A percentile compares a stretch with the other conserved stretches of the same genome.
Conservation (phyloP, 2,888 invertebrate genomes). For the Trachelus stipa region DNA sequence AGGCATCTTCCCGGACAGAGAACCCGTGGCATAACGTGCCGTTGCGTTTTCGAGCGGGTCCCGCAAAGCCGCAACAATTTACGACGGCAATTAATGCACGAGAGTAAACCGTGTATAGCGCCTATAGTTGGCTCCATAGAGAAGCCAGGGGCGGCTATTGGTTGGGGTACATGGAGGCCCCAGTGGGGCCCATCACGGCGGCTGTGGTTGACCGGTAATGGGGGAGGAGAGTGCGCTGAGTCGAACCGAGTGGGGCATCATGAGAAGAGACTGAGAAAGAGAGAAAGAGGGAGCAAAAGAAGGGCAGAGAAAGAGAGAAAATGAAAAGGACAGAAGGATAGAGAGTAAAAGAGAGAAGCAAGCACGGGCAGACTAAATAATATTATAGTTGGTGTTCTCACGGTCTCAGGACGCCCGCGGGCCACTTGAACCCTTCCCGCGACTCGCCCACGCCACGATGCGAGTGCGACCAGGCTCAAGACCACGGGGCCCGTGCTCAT, state of each 20-base stretch:
- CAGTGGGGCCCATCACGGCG: neutral
- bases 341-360: slow-evolving; percentile 38
- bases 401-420: slow-evolving; percentile 67
- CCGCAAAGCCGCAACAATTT: slow-evolving; percentile 64
- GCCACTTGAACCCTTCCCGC: slow-evolving; percentile 59
- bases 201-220: neutral
- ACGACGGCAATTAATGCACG: slow-evolving; percentile 66
- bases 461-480: slow-evolving; percentile 38
- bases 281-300: slow-evolving; percentile 22
- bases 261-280: slow-evolving; percentile 20
- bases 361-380: slow-evolving; percentile 64
- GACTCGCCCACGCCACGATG: slow-evolving; percentile 58
- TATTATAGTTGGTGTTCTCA: slow-evolving; percentile 68
- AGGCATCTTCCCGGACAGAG: neutral
- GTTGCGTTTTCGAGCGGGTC: slow-evolving; percentile 35
- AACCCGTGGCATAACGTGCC: slow-evolving; percentile 21
- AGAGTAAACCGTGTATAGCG: slow-evolving; percentile 60
- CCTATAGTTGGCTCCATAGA: slow-evolving; percentile 28
- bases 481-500: slow-evolving; percentile 28
- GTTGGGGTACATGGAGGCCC: neutral
- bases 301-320: slow-evolving; percentile 13
- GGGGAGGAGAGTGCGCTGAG: slow-evolving; percentile 1
- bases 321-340: slow-evolving; percentile 35
- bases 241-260: neutral
- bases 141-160: neutral